These are phyloP conservation scores for Plumapathes pennacea DNA, from an alignment of 92 coral and sea anemone species.

Conservation along the genomic window DNA sequence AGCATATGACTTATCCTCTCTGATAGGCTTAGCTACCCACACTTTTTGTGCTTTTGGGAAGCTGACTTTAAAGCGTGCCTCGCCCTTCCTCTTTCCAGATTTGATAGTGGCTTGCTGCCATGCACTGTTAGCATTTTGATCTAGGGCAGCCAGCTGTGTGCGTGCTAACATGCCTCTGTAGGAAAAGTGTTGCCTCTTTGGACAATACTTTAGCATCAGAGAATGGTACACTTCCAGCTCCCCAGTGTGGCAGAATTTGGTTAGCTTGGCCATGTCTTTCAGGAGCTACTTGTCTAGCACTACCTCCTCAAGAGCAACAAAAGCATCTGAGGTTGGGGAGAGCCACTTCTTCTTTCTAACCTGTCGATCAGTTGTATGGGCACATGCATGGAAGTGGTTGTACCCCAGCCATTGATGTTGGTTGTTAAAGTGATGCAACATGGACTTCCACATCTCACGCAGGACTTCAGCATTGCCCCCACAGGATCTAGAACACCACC, in stretches of 20 bases:
- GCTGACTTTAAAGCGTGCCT: conserved; percentile 23
- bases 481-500: conserved; percentile 64
- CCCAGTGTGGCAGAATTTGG: conserved; percentile 53
- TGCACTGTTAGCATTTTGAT: conserved; percentile 40
- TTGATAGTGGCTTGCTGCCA: conserved; percentile 42
- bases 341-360: conserved; percentile 30
- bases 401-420: conserved; percentile 23
- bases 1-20: conserved; percentile 14
- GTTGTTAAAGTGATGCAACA: conserved; percentile 29
- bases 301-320: conserved; percentile 57
- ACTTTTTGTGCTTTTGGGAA: conserved; percentile 42
- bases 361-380: conserved; percentile 20
- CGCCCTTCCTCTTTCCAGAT: conserved; percentile 21
- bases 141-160: conserved; percentile 54
- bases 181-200: conserved; percentile 41
- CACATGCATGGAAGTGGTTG: conserved; percentile 25
- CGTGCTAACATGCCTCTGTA: conserved; percentile 33
- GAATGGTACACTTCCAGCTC: conserved; percentile 46
- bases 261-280: conserved; percentile 40
- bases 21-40: conserved; percentile 54
- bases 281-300: conserved; percentile 23
- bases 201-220: conserved; percentile 32
- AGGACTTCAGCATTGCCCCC: conserved; percentile 21
- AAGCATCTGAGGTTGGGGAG: conserved; percentile 33
- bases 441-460: conserved; percentile 44